These are phyloP conservation scores for Mactra quadrangularis DNA, from an alignment of 1,140 invertebrate species.

Conservation along the genomic window DNA sequence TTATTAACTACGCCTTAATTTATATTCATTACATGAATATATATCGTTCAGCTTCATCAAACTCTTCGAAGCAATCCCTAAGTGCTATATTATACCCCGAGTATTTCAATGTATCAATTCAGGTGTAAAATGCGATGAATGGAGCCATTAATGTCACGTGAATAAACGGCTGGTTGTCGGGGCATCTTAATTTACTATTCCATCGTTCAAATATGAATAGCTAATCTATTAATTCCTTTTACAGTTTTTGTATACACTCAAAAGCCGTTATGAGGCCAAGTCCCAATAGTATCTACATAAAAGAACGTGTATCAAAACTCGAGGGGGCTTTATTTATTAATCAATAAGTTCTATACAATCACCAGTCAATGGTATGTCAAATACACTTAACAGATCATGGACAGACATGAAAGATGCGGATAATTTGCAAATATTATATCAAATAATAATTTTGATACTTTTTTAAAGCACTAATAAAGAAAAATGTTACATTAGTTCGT, in stretches of 20 bases:
- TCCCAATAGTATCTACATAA: too few relatives aligned
- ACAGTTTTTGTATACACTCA: background rate
- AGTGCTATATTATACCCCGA: conserved; percentile 31
- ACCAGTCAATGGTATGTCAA: too few relatives aligned
- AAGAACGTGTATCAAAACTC: too few relatives aligned
- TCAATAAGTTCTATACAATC: too few relatives aligned
- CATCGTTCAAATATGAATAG: background rate
- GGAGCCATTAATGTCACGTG: conserved; percentile 28
- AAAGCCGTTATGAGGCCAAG: too few relatives aligned
- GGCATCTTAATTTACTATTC: conserved; percentile 33
- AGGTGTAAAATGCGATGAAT: conserved; percentile 34
- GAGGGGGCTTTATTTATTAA: too few relatives aligned
- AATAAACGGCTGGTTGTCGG: background rate
- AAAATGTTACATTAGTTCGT: too few relatives aligned
- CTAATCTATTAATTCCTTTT: conserved; percentile 29
- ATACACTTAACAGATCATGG: too few relatives aligned
- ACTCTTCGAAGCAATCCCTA: background rate
- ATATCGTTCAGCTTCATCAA: background rate
- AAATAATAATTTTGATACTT: too few relatives aligned
- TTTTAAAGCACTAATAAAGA: too few relatives aligned
- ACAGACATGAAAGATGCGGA: too few relatives aligned
- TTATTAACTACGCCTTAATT: conserved; percentile 1
- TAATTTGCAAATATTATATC: too few relatives aligned
- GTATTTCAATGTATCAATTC: conserved; percentile 50
- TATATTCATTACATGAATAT: background rate